Percentiles rank a stretch among this genome's conserved stretches.
Conservation (phyloP, 2,888 invertebrate species). For the Mythimna impura region DNA sequence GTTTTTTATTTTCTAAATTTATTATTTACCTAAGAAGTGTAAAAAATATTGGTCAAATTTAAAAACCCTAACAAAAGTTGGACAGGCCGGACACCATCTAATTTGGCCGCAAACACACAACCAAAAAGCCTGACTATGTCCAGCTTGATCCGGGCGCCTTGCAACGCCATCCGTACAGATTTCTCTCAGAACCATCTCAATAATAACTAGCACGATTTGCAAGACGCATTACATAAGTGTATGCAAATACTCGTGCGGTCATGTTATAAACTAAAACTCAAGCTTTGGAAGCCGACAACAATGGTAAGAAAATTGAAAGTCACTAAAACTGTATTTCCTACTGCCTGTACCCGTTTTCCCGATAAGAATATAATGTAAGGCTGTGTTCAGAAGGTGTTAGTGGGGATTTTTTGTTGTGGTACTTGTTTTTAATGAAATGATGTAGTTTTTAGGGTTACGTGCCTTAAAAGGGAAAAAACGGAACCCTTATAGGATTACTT, state of each 20-base stretch:
- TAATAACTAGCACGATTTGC: constrained; percentile 35
- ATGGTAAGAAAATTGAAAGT: constrained; percentile 67
- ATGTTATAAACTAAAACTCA: constrained; percentile 44
- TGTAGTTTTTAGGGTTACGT: too few relatives aligned
- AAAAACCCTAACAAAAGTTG: too few relatives aligned
- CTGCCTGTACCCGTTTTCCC: constrained; percentile 52
- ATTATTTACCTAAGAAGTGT: too few relatives aligned
- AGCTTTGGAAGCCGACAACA: constrained; percentile 53
- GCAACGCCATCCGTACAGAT: neutral
- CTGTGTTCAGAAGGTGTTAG: constrained; percentile 15
- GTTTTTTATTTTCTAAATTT: too few relatives aligned
- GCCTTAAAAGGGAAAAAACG: too few relatives aligned
- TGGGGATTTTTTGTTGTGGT: neutral
- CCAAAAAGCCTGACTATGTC: too few relatives aligned
- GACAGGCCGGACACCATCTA: too few relatives aligned
- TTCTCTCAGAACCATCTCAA: constrained; percentile 31
- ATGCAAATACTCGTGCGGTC: constrained; percentile 41
- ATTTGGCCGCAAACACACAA: too few relatives aligned
- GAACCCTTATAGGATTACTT: too few relatives aligned
- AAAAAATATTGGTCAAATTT: too few relatives aligned
- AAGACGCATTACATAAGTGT: constrained; percentile 42
- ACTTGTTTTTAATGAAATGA: too few relatives aligned
- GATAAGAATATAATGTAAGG: constrained; percentile 63
- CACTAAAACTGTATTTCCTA: constrained; percentile 50
- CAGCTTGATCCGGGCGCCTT: too few relatives aligned